A percentile compares a stretch with the other conserved stretches of the same genome.
These are phyloP conservation scores for Sebastes variabilis DNA, from an alignment of 2,797 vertebrate genomes.

Conservation along the genomic window DNA sequence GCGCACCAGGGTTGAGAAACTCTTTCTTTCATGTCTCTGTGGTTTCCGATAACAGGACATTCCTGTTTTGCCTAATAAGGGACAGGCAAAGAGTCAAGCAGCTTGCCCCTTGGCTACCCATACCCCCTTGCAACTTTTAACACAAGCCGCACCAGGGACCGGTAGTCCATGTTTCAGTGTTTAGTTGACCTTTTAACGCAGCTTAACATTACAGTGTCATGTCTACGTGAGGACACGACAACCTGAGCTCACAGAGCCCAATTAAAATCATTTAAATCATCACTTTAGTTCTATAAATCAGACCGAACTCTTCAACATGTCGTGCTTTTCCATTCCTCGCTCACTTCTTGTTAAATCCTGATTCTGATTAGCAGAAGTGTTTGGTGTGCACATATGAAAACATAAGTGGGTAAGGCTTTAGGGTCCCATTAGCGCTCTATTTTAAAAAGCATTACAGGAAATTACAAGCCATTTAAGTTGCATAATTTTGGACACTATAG, in stretches of 20 bases:
- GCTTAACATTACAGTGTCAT: not conserved
- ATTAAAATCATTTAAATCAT: not conserved
- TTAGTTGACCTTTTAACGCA: not conserved
- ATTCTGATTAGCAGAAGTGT: not conserved
- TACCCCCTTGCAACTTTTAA: conserved; percentile 3
- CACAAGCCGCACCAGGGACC: not conserved
- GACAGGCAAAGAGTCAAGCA: not conserved
- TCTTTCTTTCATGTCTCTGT: not conserved
- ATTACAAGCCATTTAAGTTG: not conserved
- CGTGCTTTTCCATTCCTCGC: not conserved
- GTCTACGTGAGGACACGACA: not conserved
- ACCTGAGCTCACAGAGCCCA: not conserved
- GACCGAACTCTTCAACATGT: not conserved
- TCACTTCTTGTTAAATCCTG: not conserved
- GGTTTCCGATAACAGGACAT: conserved; percentile 19
- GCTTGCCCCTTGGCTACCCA: conserved; percentile 29
- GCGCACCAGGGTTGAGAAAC: not conserved
- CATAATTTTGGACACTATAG: not conserved
- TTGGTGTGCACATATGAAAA: not conserved
- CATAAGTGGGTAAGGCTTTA: not conserved
- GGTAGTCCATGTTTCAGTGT: not conserved
- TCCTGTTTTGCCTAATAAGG: conserved; percentile 20
- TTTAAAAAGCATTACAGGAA: not conserved
- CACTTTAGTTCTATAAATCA: not conserved
- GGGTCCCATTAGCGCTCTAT: not conserved